Conservation (phyloP, 2,113 vertebrate species). For the Himantopus leucocephalus region DNA sequence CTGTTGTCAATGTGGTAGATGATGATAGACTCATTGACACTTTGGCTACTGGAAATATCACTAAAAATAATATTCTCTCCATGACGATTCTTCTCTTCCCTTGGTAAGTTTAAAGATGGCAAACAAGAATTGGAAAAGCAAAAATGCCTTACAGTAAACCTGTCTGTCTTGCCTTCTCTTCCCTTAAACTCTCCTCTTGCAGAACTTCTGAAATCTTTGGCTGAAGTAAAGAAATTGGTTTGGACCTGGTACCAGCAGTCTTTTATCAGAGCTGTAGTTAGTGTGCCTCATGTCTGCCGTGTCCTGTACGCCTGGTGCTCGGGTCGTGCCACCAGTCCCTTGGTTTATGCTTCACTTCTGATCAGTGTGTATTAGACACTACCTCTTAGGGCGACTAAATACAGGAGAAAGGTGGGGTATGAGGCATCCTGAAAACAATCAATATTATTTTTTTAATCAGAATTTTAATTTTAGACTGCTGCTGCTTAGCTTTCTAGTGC, state of each 20-base stretch:
- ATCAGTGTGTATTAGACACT: neutral
- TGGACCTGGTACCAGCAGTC: neutral
- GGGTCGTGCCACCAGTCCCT: neutral
- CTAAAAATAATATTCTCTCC: neutral
- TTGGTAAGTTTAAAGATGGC: neutral
- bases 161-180: neutral
- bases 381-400: neutral
- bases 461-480: neutral
- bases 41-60: neutral
- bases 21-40: neutral
- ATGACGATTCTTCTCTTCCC: neutral
- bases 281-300: fast-evolving
- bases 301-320: fast-evolving
- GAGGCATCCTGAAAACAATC: neutral
- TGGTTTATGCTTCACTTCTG: neutral
- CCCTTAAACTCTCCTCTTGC: neutral
- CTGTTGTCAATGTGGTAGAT: neutral
- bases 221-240: neutral
- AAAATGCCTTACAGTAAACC: neutral
- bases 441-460: neutral
- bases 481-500: neutral
- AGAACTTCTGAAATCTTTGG: neutral
- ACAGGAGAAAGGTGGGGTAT: neutral
- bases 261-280: neutral
- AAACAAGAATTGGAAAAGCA: neutral